Evolutionary conservation across 2,888 invertebrate species (phyloP).

Genomic region (Agonopterix subpropinquella): DNA sequence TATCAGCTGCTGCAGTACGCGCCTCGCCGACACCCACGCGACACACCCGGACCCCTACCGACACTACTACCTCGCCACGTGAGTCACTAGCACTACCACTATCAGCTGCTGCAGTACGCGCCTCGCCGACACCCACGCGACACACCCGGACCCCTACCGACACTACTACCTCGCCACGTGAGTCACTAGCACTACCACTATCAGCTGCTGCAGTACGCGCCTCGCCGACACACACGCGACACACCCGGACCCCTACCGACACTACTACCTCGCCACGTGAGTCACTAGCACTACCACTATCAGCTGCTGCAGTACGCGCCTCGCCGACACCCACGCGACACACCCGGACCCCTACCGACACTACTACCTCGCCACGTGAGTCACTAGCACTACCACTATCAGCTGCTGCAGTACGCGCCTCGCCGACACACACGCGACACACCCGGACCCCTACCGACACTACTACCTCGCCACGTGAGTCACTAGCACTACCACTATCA

Average conservation of each 20-base stretch:
- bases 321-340: constrained; percentile 22
- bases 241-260: constrained; percentile 29
- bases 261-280: constrained; percentile 52
- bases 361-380: constrained; percentile 52
- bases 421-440: constrained; percentile 19
- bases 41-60: constrained; percentile 28
- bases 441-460: constrained; percentile 32
- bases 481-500: too few species aligned
- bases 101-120: constrained; percentile 42
- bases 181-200: constrained; percentile 18
- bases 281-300: constrained; percentile 15
- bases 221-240: constrained; percentile 22
- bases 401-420: constrained; percentile 41
- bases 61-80: constrained; percentile 52
- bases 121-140: constrained; percentile 22
- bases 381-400: constrained; percentile 8
- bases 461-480: constrained; percentile 55
- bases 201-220: constrained; percentile 42
- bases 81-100: constrained; percentile 18
- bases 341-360: constrained; percentile 32
- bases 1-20: constrained; percentile 41
- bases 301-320: constrained; percentile 40
- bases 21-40: constrained; percentile 22
- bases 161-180: constrained; percentile 52
- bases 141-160: constrained; percentile 28